Evolutionary conservation across 2,113 vertebrate species (phyloP), one percentile per base, ranked within the genome.

Genomic region (Anolis sagrei): DNA sequence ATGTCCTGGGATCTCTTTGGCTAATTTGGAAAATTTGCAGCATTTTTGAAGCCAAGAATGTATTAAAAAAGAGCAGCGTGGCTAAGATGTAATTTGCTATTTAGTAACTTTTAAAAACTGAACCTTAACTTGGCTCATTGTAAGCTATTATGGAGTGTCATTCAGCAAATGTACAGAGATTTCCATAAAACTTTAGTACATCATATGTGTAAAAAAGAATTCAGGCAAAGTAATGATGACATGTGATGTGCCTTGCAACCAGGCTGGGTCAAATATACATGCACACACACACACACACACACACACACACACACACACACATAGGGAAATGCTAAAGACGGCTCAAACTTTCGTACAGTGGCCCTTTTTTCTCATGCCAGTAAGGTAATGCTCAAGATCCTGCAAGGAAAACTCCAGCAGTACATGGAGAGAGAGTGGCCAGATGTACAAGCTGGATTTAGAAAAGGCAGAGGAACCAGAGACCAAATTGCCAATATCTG

Each of bases 11-110:
- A 19, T 16, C 49, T 16, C 0, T 88, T 7, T 66, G 34, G 48
- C 73, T 89, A 27, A 10, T 76, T 85, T 88, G 85, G 72, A 39
- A 74, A 74, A 74, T 74, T 8, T 74, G 21, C 9, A 69, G n/a
- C 13, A 16, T 69, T 69, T 69, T 9, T 10, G 29, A 9, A n/a
- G 66, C 14, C n/a, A n/a, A 69, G 66, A n/a, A 13, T 29, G n/a
- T n/a, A 10, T 32, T 69, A 58, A 58, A 58, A 58, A 14, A 16
- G 16, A 27, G 27, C 27, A 7, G 7, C 68, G 14, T 70, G n/a
- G n/a, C 54, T 58, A 2, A 70, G n/a, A 13, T 29, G n/a, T 76
- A 76, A 51, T 34, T 9, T 78, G 6, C 2, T 51, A 6, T 76
- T 39, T 29, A 54, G 4, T 79, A 27, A 39, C 34, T 25, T 79